Conservation (phyloP, 2,797 vertebrate genomes). For the Sebastes iracundus region DNA sequence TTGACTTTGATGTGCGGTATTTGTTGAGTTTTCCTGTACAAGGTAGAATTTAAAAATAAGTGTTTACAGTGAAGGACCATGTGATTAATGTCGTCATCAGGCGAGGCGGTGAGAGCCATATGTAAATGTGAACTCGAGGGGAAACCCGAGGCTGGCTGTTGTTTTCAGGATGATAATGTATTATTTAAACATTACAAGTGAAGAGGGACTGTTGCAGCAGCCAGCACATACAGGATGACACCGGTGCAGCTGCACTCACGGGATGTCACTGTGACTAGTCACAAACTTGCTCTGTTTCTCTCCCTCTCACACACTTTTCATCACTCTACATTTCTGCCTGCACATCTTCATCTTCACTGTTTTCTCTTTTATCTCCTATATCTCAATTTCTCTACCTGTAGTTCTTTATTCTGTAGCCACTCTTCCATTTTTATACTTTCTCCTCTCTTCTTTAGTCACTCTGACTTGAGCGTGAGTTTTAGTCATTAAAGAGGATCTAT, state of each 20-base stretch:
- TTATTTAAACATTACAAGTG: slow-evolving; percentile 40
- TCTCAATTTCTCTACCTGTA: not conserved
- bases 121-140: not conserved
- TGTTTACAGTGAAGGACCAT: not conserved
- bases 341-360: not conserved
- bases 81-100: not conserved
- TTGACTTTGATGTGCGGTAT: rapidly evolving
- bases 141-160: slow-evolving; percentile 19
- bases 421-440: too few species aligned
- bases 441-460: not conserved
- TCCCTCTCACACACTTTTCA: not conserved
- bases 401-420: not conserved
- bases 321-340: not conserved
- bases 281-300: not conserved
- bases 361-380: not conserved
- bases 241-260: slow-evolving; percentile 34
- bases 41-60: rapidly evolving
- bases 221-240: slow-evolving; percentile 14
- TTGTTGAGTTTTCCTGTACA: too few species aligned
- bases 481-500: not conserved
- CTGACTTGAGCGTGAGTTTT: not conserved
- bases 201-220: not conserved
- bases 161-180: slow-evolving; percentile 27
- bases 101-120: not conserved
- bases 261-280: slow-evolving; percentile 33